phyloP scores from a whole-genome alignment of 2,797 vertebrate species.

The Amblyopsis hoosieri region DNA sequence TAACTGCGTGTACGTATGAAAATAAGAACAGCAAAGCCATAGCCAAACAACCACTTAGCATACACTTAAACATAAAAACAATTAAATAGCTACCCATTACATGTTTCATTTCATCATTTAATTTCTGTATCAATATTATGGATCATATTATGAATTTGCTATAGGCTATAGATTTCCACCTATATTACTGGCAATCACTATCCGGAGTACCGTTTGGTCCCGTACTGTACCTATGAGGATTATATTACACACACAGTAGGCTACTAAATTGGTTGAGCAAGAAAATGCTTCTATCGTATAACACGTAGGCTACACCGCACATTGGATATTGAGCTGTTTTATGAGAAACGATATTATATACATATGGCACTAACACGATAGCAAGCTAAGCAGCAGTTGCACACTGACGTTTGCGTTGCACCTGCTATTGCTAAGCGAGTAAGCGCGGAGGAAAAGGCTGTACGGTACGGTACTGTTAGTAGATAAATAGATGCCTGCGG shows the following conservation, averaged over 20 bases:
- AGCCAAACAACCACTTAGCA: too few relatives aligned
- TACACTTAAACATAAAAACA: too few relatives aligned
- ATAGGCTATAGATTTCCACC: too few relatives aligned
- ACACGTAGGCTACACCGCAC: too few relatives aligned
- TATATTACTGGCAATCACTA: too few relatives aligned
- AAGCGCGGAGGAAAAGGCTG: constrained; percentile 50
- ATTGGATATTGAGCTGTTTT: too few relatives aligned
- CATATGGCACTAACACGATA: constrained; percentile 12
- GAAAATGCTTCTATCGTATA: background rate
- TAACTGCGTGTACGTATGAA: background rate
- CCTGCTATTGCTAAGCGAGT: constrained; percentile 42
- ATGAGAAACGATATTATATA: background rate
- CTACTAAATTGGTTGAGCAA: background rate
- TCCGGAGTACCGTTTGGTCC: background rate
- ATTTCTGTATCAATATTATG: too few relatives aligned
- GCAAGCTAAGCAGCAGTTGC: constrained; percentile 65
- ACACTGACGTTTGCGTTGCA: constrained; percentile 53
- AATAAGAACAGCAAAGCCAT: too few relatives aligned
- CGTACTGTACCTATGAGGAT: too few relatives aligned
- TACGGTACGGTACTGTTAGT: constrained; percentile 30
- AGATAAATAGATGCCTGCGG: constrained; percentile 37
- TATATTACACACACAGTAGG: background rate
- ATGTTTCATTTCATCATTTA: too few relatives aligned
- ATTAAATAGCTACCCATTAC: too few relatives aligned
- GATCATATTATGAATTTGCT: too few relatives aligned